Percentiles rank a stretch among this genome's conserved stretches.
Evolutionary conservation across 2,797 vertebrate genomes (phyloP).

Genomic region (Psittacula derbiana): DNA sequence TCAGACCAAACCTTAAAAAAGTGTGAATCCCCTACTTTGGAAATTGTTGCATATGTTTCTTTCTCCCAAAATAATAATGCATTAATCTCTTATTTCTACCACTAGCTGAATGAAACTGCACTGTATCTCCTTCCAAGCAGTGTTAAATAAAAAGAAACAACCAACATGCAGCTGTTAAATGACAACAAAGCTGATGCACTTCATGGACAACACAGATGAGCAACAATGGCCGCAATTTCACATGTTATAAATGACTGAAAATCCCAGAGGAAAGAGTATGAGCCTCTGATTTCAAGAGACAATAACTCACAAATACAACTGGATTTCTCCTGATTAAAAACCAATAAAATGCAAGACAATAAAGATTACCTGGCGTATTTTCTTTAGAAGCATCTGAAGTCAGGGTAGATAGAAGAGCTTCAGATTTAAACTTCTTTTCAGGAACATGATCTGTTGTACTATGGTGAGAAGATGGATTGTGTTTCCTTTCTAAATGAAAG

Average conservation of each 20-base stretch:
- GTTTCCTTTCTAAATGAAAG: conserved; percentile 90
- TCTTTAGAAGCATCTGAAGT: conserved; percentile 97
- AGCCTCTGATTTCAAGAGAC: background rate
- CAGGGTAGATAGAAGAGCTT: conserved; percentile 94
- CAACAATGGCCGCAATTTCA: background rate
- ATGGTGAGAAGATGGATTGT: conserved; percentile 90
- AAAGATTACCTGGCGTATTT: conserved; percentile 87
- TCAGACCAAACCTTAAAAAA: background rate
- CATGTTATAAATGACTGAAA: background rate
- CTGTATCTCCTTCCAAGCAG: background rate
- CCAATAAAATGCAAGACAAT: background rate
- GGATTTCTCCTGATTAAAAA: background rate
- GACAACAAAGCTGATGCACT: background rate
- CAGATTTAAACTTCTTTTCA: conserved; percentile 99
- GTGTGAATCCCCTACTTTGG: background rate
- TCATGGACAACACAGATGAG: background rate
- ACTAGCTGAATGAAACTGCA: background rate
- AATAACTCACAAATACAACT: background rate
- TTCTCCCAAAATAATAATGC: background rate
- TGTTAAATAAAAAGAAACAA: background rate
- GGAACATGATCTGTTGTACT: conserved; percentile 92
- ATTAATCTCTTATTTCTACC: background rate
- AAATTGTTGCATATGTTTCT: background rate
- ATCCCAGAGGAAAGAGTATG: background rate
- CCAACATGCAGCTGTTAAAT: background rate